These are phyloP conservation scores for Belgica antarctica DNA, from an alignment of 2,888 invertebrate genomes.

Conservation along the genomic window DNA sequence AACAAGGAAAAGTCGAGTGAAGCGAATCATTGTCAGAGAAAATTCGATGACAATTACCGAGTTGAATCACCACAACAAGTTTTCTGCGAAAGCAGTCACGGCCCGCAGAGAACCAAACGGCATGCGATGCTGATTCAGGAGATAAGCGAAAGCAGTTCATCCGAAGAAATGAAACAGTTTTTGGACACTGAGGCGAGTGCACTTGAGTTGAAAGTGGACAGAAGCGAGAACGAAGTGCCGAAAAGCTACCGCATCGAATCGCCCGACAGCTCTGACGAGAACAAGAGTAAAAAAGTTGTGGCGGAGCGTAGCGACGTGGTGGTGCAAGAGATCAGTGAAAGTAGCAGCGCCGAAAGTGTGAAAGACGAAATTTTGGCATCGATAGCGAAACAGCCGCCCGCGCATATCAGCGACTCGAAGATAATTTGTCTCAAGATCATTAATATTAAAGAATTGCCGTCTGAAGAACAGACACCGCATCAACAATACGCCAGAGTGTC, in stretches of 20 bases:
- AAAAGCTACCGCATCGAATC: conserved; percentile 46
- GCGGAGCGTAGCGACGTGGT: conserved; percentile 45
- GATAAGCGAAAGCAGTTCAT: conserved; percentile 52
- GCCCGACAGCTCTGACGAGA: conserved; percentile 44
- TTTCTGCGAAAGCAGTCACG: conserved; percentile 27
- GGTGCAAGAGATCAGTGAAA: conserved; percentile 54
- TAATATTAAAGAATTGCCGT: conserved; percentile 38
- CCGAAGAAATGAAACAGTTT: conserved; percentile 45
- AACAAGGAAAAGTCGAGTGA: conserved; percentile 20
- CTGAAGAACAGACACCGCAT: conserved; percentile 18
- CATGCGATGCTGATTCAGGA: conserved; percentile 48
- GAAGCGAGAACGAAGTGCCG: background rate
- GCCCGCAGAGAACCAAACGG: conserved; percentile 37
- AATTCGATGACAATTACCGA: conserved; percentile 48
- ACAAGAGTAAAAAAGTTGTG: conserved; percentile 45
- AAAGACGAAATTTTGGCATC: conserved; percentile 38
- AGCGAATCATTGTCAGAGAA: no score
- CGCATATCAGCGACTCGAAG: background rate
- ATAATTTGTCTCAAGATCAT: conserved; percentile 25
- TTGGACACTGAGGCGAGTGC: conserved; percentile 28
- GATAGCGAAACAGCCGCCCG: background rate
- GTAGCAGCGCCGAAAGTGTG: conserved; percentile 48
- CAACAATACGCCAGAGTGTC: background rate
- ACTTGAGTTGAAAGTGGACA: conserved; percentile 29
- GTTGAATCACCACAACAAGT: conserved; percentile 52